Conservation (phyloP, 1,140 invertebrate genomes). For the Megathymus violae region DNA sequence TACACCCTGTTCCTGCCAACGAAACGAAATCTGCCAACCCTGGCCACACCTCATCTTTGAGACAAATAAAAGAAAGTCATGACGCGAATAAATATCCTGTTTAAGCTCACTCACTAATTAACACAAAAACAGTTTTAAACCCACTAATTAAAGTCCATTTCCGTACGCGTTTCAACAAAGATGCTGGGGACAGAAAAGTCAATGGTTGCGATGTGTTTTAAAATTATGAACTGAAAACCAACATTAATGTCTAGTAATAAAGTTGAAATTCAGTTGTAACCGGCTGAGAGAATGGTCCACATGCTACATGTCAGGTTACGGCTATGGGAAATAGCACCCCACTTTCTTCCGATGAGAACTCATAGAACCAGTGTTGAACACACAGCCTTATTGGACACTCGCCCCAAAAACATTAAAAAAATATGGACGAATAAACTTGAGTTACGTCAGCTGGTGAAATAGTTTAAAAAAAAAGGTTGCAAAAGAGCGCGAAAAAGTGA, state of each 20-base stretch:
- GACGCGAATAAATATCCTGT: slow-evolving; percentile 30
- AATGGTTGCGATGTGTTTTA: slow-evolving; percentile 4
- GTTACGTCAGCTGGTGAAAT: too few species aligned
- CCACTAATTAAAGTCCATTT: slow-evolving; percentile 29
- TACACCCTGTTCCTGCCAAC: too few species aligned
- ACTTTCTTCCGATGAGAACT: too few species aligned
- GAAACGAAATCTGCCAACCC: too few species aligned
- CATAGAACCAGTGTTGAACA: too few species aligned
- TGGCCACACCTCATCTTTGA: slow-evolving; percentile 25
- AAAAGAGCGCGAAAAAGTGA: too few species aligned
- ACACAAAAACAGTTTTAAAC: slow-evolving; percentile 18
- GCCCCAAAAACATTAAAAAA: too few species aligned
- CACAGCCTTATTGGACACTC: too few species aligned
- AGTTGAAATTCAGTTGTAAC: not conserved
- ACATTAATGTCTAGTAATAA: slow-evolving; percentile 2
- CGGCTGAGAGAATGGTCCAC: slow-evolving; percentile 13
- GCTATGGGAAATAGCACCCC: slow-evolving; percentile 14
- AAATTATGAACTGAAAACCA: not conserved
- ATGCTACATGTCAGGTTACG: slow-evolving; percentile 26
- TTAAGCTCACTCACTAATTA: slow-evolving; percentile 26
- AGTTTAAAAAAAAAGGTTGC: too few species aligned
- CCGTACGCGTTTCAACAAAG: slow-evolving; percentile 5
- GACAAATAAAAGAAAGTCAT: slow-evolving; percentile 34
- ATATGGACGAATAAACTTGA: too few species aligned
- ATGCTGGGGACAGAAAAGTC: slow-evolving; percentile 27